Base-by-base conservation (phyloP, 2,888 invertebrate genomes). In the Pristionchus mayeri region DNA sequence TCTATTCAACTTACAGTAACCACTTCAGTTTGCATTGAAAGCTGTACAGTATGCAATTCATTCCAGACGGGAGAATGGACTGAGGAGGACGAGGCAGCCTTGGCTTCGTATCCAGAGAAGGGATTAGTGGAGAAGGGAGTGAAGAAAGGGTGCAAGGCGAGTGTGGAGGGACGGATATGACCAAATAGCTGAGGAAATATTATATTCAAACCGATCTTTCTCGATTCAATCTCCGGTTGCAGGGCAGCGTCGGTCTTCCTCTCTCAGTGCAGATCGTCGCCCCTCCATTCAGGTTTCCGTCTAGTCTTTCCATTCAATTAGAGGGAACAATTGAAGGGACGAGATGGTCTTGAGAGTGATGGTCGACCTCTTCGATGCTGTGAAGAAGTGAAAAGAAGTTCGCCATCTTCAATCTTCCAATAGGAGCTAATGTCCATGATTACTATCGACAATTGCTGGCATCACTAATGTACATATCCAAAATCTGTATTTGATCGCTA, bases 101-200 rank as follows among this genome's bases (percentile, higher is more conserved):
- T 78, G 21, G 50, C 48, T 9, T 7, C 0, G 21, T 78, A 78
- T 21, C 40, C 34, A 50, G 76, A 16, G 27, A 78, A 78, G 30
- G 76, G 76, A 78, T 30, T 50, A 3, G 52, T 78, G 27, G 44
- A 78, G 76, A 78, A 11, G 6, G 30, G 3, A 9, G 18, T 78
- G 21, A 78, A 78, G n/a, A 16, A 2, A 50, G 52, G 50, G 21
- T 78, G 76, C 76, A 78, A 50, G 76, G 76, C 50, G 16, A 30
- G 76, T 13, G 13, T 21, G 11, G 9, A 11, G 30, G 7, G 11
- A 30, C 13, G 30, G 44, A 13, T 11, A 63, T 13, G 18, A 30
- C 13, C 34, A 44, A 44, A 44, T 44, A 44, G 13, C 44, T 44
- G 44, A 44, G 13, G 13, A 44, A 44, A 44, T 9, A 44, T 9